These are phyloP conservation scores for Lepidocyrtoides sp. DNA, from an alignment of 2,888 invertebrate genomes.

Conservation along the genomic window DNA sequence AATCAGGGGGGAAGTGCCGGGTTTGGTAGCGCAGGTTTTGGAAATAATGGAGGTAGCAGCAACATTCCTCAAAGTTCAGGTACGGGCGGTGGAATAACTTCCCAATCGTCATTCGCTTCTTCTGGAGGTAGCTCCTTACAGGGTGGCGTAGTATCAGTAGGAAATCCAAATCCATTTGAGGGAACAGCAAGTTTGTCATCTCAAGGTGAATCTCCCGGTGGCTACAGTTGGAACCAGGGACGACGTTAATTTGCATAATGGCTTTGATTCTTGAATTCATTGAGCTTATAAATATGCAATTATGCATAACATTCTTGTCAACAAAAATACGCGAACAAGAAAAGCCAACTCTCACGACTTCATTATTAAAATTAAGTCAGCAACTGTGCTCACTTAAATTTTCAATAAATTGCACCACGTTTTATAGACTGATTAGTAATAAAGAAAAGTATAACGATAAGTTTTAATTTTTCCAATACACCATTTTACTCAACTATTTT, in stretches of 20 bases:
- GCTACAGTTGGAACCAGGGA: constrained; percentile 38
- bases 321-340: not conserved
- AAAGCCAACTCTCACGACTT: not conserved
- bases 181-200: not conserved
- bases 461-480: too few species aligned
- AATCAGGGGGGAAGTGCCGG: not conserved
- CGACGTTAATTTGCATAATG: not conserved
- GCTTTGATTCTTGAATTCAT: not conserved
- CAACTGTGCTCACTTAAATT: too few species aligned
- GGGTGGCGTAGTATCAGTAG: not conserved
- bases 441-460: too few species aligned
- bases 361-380: too few species aligned
- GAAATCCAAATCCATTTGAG: constrained; percentile 35
- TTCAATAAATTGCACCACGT: too few species aligned
- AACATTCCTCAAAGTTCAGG: not conserved
- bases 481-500: too few species aligned
- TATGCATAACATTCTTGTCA: not conserved
- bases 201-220: not conserved
- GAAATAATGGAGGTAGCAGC: not conserved
- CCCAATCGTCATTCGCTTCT: not conserved
- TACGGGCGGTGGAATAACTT: not conserved
- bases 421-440: too few species aligned
- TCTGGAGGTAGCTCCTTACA: not conserved
- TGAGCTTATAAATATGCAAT: not conserved
- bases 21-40: not conserved